A percentile compares a stretch with the other conserved stretches of the same genome.
These are phyloP conservation scores for Drosophila nigrodunni DNA, from an alignment of 1,140 invertebrate genomes.

Conservation along the genomic window DNA sequence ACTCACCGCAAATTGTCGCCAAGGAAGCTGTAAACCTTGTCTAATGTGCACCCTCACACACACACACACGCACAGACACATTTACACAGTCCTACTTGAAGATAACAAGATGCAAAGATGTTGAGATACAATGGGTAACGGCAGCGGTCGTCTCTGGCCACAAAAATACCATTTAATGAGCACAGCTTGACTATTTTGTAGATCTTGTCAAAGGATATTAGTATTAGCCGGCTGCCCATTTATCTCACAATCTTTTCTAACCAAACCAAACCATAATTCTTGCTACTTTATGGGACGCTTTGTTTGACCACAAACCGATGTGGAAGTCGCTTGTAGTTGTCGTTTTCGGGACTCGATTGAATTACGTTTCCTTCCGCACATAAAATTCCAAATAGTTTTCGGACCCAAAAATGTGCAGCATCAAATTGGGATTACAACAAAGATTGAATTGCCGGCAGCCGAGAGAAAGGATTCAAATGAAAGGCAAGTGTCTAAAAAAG, in stretches of 20 bases:
- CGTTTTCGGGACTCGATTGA: slow-evolving; percentile 31
- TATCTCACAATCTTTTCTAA: slow-evolving; percentile 44
- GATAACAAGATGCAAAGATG: slow-evolving; percentile 52
- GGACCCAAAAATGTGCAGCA: slow-evolving; percentile 32
- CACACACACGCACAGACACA: slow-evolving; percentile 18
- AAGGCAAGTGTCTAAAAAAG: not conserved
- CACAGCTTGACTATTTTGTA: slow-evolving; percentile 63
- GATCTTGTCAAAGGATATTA: slow-evolving; percentile 60
- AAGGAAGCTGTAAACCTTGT: slow-evolving; percentile 48
- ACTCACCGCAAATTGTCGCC: slow-evolving; percentile 55
- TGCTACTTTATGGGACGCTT: slow-evolving; percentile 49
- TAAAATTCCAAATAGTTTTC: slow-evolving; percentile 46
- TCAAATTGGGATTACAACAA: slow-evolving; percentile 6
- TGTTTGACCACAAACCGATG: slow-evolving; percentile 38
- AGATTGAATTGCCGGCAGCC: not conserved
- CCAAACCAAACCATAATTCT: slow-evolving; percentile 47
- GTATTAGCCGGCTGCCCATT: slow-evolving; percentile 55
- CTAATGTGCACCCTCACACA: slow-evolving; percentile 47
- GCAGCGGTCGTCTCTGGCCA: slow-evolving; percentile 24
- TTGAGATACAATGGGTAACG: slow-evolving; percentile 46
- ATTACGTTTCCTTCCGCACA: slow-evolving; percentile 50
- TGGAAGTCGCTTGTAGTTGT: slow-evolving; percentile 8
- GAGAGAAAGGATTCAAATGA: not conserved
- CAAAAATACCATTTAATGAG: slow-evolving; percentile 75
- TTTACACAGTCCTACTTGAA: slow-evolving; percentile 8